Conservation (phyloP, 1,140 invertebrate genomes). For the Dinoponera quadriceps region DNA sequence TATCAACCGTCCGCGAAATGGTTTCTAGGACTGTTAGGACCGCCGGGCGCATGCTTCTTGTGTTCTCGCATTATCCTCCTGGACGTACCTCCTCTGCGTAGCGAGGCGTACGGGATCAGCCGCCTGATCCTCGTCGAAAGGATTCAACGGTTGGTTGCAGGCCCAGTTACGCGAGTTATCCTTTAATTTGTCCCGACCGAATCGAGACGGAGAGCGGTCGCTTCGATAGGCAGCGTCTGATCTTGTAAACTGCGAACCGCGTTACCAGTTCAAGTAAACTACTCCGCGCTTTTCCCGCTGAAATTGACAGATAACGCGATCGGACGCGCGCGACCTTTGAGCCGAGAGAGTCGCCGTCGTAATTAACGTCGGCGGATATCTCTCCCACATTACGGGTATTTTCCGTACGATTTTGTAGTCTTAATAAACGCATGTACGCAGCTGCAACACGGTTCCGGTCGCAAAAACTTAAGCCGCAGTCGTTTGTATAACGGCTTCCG, state of each 20-base stretch:
- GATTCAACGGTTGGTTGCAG: slow-evolving; percentile 62
- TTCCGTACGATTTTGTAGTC: too few species aligned
- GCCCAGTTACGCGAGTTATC: slow-evolving; percentile 63
- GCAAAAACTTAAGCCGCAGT: too few species aligned
- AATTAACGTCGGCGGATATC: too few species aligned
- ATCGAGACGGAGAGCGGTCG: slow-evolving; percentile 1
- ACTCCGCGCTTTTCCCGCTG: background rate
- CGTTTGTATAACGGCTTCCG: background rate
- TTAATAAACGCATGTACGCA: too few species aligned
- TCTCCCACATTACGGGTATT: too few species aligned
- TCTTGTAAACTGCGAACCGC: slow-evolving; percentile 24
- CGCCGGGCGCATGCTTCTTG: slow-evolving; percentile 58
- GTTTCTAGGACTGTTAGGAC: slow-evolving; percentile 76
- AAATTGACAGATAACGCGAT: too few species aligned
- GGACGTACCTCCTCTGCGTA: slow-evolving; percentile 16
- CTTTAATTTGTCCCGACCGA: slow-evolving; percentile 63
- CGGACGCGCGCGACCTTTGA: too few species aligned
- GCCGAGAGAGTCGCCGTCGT: too few species aligned
- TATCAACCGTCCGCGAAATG: slow-evolving; percentile 76
- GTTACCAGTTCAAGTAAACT: background rate
- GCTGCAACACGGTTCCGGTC: too few species aligned
- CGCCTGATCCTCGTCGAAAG: slow-evolving; percentile 61
- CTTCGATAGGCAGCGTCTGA: background rate
- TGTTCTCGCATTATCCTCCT: slow-evolving; percentile 69
- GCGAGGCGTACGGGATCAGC: slow-evolving; percentile 45